Base-by-base conservation (phyloP, 2,888 invertebrate species). In the Azorinus chamasolen region DNA sequence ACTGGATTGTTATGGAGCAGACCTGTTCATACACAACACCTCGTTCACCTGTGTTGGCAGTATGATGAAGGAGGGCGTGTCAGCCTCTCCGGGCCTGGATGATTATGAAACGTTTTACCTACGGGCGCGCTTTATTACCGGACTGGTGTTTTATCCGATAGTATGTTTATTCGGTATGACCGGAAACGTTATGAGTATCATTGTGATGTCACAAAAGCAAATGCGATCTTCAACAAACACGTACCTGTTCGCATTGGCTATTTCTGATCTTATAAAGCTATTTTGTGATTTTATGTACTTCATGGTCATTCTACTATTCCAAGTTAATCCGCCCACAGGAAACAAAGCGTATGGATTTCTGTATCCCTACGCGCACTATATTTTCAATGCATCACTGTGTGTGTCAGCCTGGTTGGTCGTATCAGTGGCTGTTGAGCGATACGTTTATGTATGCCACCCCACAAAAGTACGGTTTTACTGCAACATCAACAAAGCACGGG, bases 321-420 rank as follows among this genome's bases (percentile, higher is more conserved):
- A 88, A 55, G 84, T 88, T 5, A 83, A 89, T 43, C 79, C 87
- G 4, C 37, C 63, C 3, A 74, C 84, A 5, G 91, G 91, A 1
- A 85, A 91, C 51, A 80, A 82, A 45, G 84, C 86, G 2, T 91
- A 88, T 64, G 89, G 86, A n/a, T 88, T 86, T 64, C 79, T 92
- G 20, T 93, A 93, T 74, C 92, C 92, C 0, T 91, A 92, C 82
- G 91, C 91, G 6, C 92, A 92, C 71, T 92, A 90, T 64, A 79
- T 92, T 10, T 91, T 92, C 51, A 90, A 90, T 63, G 86, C 88
- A 50, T 89, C 92, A 2, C 77, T 89, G 41, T 91, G 89, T 50
- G 85, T 91, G 24, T 90, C 92, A 0, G 88, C 92, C 0, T 92
- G 92, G 92, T 65, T 92, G 25, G 91, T 91, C 0, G 90, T 92